Evolutionary conservation across 2,113 vertebrate genomes (phyloP).

Genomic region (Orthochromis indermauri): DNA sequence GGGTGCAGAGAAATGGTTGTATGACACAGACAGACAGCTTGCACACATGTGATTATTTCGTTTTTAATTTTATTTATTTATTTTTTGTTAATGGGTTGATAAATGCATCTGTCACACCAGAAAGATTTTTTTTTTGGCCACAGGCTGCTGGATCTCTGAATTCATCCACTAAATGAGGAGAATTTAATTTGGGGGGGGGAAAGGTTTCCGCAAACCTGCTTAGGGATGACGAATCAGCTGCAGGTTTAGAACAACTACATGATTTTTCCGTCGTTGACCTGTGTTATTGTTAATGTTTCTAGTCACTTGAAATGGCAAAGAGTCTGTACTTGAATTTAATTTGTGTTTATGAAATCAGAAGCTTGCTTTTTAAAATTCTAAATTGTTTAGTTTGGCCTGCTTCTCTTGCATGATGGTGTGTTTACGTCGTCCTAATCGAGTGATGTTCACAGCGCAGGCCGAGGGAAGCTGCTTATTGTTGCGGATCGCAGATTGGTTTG

Average conservation of each 20-base stretch:
- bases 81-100: constrained; percentile 3
- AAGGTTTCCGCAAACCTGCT: background rate
- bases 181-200: background rate
- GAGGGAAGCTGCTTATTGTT: constrained; percentile 64
- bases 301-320: background rate
- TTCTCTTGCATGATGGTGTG: background rate
- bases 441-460: constrained; percentile 57
- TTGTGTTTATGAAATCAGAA: background rate
- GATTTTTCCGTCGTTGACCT: background rate
- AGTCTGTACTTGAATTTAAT: background rate
- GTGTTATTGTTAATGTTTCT: background rate
- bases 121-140: constrained; percentile 28
- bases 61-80: background rate
- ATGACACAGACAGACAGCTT: background rate
- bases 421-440: constrained; percentile 50
- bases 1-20: constrained; percentile 22
- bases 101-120: constrained; percentile 25
- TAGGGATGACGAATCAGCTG: background rate
- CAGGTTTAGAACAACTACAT: background rate
- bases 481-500: constrained; percentile 66
- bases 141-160: background rate
- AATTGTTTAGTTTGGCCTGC: background rate
- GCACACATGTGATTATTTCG: background rate
- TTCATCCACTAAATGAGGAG: background rate
- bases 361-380: background rate